Evolutionary conservation across 2,888 invertebrate genomes (phyloP).

Genomic region (Cyclophora albipunctata): DNA sequence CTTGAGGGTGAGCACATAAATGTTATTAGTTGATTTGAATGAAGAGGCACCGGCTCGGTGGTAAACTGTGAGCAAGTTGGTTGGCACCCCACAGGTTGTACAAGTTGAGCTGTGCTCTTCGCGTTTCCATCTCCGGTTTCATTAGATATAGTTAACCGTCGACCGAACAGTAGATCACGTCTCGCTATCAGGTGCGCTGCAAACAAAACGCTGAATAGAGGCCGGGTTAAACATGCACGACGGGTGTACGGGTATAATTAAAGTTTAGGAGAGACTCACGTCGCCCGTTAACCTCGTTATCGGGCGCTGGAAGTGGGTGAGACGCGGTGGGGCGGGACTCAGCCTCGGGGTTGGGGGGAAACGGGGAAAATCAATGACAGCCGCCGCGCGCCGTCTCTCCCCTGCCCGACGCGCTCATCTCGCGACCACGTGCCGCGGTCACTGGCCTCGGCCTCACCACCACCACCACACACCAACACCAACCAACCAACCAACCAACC

Average conservation of each 20-base stretch:
- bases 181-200: slow-evolving; percentile 66
- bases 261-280: slow-evolving; percentile 76
- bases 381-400: slow-evolving; percentile 73
- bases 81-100: slow-evolving; percentile 29
- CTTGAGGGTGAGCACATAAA: slow-evolving; percentile 30
- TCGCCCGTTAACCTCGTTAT: slow-evolving; percentile 77
- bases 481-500: not conserved
- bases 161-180: slow-evolving; percentile 54
- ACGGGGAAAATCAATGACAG: slow-evolving; percentile 75
- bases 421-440: slow-evolving; percentile 73
- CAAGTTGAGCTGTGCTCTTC: slow-evolving; percentile 35
- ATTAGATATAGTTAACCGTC: slow-evolving; percentile 55
- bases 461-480: slow-evolving; percentile 28
- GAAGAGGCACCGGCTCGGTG: slow-evolving; percentile 23
- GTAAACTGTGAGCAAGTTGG: slow-evolving; percentile 23
- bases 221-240: slow-evolving; percentile 73
- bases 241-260: slow-evolving; percentile 74
- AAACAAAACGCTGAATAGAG: slow-evolving; percentile 70
- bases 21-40: slow-evolving; percentile 48
- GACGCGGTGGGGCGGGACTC: slow-evolving; percentile 65
- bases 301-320: slow-evolving; percentile 75
- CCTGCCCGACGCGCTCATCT: slow-evolving; percentile 71
- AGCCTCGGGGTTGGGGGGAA: slow-evolving; percentile 53
- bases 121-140: slow-evolving; percentile 48
- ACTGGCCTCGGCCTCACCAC: slow-evolving; percentile 58